Conservation (phyloP, 2,113 vertebrate species). For the Diglossa brunneiventris region DNA sequence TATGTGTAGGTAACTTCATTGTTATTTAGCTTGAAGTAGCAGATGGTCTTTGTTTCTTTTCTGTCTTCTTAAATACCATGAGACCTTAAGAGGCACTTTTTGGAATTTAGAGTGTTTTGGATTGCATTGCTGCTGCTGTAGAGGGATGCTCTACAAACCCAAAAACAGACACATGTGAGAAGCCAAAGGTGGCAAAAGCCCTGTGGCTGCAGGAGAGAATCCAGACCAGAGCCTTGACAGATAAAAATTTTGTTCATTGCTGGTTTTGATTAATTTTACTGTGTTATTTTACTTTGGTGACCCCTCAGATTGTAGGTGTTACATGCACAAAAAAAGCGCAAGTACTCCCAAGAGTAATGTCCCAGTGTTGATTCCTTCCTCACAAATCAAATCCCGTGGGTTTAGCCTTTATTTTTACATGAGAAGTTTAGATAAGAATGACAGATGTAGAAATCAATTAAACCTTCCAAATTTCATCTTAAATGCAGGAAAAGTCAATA, state of each 20-base stretch:
- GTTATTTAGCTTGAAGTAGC: background rate
- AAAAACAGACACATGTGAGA: background rate
- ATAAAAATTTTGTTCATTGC: background rate
- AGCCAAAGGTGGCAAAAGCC: background rate
- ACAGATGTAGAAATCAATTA: background rate
- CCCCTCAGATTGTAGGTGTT: background rate
- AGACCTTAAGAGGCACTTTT: background rate
- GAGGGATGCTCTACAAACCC: background rate
- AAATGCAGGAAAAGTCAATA: background rate
- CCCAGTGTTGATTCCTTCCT: background rate
- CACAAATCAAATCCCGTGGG: background rate
- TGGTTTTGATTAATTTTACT: background rate
- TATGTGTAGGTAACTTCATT: background rate
- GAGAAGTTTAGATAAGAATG: background rate
- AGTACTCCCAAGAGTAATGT: background rate
- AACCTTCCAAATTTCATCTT: background rate
- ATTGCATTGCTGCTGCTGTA: background rate
- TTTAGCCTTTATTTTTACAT: background rate
- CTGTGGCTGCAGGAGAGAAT: background rate
- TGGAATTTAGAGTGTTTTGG: background rate
- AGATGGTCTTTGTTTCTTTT: constrained; percentile 9
- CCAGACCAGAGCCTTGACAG: background rate
- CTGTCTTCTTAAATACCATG: background rate
- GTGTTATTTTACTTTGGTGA: background rate
- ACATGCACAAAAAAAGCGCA: background rate